A percentile compares a stretch with the other conserved stretches of the same genome.
Evolutionary conservation across 2,797 vertebrate genomes (phyloP).

Genomic region (Trachurus trachurus): DNA sequence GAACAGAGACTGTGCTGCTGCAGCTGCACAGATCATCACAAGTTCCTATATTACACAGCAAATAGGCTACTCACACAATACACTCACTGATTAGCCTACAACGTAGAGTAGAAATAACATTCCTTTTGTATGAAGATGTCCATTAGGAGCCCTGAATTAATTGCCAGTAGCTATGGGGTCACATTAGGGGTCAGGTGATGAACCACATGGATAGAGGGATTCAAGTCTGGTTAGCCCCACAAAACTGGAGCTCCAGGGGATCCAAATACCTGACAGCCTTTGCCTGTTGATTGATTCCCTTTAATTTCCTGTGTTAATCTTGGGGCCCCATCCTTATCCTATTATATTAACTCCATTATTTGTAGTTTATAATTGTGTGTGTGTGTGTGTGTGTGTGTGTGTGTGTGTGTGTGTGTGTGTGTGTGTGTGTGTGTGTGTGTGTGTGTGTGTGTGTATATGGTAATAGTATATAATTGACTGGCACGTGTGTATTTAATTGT

Average conservation of each 20-base stretch:
- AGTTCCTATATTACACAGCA: background rate
- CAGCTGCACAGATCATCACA: background rate
- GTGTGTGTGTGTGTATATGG: too few relatives aligned
- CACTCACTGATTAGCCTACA: background rate
- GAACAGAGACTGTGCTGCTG: background rate
- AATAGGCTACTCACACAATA: background rate
- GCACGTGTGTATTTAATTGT: background rate
- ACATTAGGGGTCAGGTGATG: constrained; percentile 1
- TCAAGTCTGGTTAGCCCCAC: background rate
- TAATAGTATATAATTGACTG: background rate
- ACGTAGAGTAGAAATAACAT: too few relatives aligned
- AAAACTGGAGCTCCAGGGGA: background rate
- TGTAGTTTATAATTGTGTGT: background rate
- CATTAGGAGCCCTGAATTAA: background rate
- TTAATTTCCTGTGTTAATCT: background rate
- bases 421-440: too few relatives aligned
- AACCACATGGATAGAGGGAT: background rate
- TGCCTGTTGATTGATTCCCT: background rate
- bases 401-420: too few relatives aligned
- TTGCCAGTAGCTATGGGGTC: background rate
- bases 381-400: too few relatives aligned
- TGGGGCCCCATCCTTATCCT: background rate
- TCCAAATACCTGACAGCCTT: background rate
- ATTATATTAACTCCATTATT: background rate
- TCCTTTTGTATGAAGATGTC: background rate